Conservation (phyloP, 2,888 invertebrate species). For the Lutraria lutraria region DNA sequence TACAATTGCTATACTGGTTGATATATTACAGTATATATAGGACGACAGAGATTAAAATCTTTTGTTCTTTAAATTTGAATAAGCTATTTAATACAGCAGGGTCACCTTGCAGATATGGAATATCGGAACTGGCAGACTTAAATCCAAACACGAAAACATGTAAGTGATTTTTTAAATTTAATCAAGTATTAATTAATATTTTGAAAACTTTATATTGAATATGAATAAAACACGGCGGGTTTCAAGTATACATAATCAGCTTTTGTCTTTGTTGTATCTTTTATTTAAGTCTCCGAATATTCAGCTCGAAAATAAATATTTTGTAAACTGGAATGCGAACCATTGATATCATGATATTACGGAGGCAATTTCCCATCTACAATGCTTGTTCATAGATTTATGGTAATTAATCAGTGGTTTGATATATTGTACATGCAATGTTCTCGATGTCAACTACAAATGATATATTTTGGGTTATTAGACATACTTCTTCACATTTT, state of each 20-base stretch:
- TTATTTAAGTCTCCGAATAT: neutral
- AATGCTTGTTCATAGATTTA: too few species aligned
- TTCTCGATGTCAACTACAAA: too few species aligned
- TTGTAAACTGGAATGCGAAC: too few species aligned
- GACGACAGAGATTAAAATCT: neutral
- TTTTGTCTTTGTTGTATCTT: neutral
- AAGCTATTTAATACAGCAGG: neutral
- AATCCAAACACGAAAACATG: neutral
- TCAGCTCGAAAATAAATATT: too few species aligned
- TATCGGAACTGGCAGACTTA: neutral
- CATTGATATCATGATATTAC: too few species aligned
- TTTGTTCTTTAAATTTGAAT: constrained; percentile 22
- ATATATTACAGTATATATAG: neutral
- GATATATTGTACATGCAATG: too few species aligned
- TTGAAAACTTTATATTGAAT: neutral
- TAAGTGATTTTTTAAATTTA: neutral
- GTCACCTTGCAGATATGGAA: constrained; percentile 7
- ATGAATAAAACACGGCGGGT: neutral
- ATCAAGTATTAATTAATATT: neutral
- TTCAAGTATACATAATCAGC: neutral
- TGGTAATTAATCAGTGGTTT: too few species aligned
- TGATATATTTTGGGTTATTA: too few species aligned
- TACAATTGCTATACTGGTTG: neutral
- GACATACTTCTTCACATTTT: too few species aligned
- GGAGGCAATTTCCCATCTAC: too few species aligned